Base-by-base conservation (phyloP, 2,888 invertebrate genomes). In the Tortrix viridana region DNA sequence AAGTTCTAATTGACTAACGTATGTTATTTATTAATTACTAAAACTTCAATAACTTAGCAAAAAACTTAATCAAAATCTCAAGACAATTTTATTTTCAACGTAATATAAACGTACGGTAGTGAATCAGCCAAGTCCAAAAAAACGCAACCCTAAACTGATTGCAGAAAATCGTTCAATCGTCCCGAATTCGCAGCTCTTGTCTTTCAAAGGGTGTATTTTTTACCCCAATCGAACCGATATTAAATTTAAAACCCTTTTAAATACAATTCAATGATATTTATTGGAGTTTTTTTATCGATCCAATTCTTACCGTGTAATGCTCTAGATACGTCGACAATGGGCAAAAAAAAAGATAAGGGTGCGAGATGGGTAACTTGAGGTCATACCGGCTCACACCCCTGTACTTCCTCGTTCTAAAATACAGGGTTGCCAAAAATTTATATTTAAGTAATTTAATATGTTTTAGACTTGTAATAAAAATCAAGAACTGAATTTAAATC, bases 241-340 rank as follows among this genome's bases (percentile, higher is more conserved):
- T 89, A 88, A 86, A 89, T 87, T 88, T 81, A 87, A 87, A 90
- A 87, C 86, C 91, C 91, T 82, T 89, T 85, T 89, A 89, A 91
- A 84, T 84, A 85, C 88, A 89, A 90, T 89, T 74, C 86, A 85
- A 88, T 85, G 84, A 90, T 92, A 91, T 92, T 91, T 92, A 92
- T 92, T 90, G 88, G 82, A 75, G 32, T 81, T 89, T 87, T 88
- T 88, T 89, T 85, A 80, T 77, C 77, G 78, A 82, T 81, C 80
- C 77, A 72, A 83, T 86, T 82, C 73, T 72, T 69, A 73, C 77
- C 80, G 74, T 84, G 86, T 84, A 87, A 85, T 85, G 86, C 89
- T 89, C 86, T 70, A 89, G 84, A 88, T 89, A 81, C 65, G 64
- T 73, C 69, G 72, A 85, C 84, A 86, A 87, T 82, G 74, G 78